Evolutionary conservation across 2,797 vertebrate genomes (phyloP), one percentile per base, ranked within the genome.

Genomic region (Adrianichthys oophorus): DNA sequence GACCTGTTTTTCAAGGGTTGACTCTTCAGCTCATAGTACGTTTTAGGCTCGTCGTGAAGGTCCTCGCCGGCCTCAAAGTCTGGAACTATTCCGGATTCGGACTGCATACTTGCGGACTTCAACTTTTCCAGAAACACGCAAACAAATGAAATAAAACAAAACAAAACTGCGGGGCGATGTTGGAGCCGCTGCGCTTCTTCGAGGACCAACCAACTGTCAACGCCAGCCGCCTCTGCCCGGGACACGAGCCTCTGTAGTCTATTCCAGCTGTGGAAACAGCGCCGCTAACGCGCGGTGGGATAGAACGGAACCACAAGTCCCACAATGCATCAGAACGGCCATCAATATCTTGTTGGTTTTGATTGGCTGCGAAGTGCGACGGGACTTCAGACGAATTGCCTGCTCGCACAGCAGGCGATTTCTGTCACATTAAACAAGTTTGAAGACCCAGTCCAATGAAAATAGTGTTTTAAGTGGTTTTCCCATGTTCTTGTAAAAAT

Each of bases 1-100:
- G 92, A 98, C 96, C 96, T 98, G 95, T 90, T 94, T 87, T 93
- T 93, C 73, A 98, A 79, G n/a, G 95, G 96, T 74, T 97, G 95
- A 85, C 96, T 98, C 90, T 96, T 98, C 88, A 98, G 82, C 87
- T 98, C 95, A 91, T 98, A 98, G 83, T 98, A 98, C 57, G 95
- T 97, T 91, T 98, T 98, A 42, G 95, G 95, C 76, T 98, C 96
- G 84, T 97, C 95, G 70, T 94, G 94, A 85, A 96, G 95, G 87
- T 97, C 95, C 85, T 97, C 96, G 70, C 92, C 95, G 45, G 94
- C 94, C 83, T 97, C 95, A 83, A 96, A 98, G 92, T 98, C 96
- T 75, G 95, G 87, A 87, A 98, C 96, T 68, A 98, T 98, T 66
- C 96, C 96, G 62, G 96, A 98, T 79, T 98, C 96, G 40, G 94